Conservation (phyloP, 37 sponge, comb jelly and placozoan species). For the Crambe crambe region DNA sequence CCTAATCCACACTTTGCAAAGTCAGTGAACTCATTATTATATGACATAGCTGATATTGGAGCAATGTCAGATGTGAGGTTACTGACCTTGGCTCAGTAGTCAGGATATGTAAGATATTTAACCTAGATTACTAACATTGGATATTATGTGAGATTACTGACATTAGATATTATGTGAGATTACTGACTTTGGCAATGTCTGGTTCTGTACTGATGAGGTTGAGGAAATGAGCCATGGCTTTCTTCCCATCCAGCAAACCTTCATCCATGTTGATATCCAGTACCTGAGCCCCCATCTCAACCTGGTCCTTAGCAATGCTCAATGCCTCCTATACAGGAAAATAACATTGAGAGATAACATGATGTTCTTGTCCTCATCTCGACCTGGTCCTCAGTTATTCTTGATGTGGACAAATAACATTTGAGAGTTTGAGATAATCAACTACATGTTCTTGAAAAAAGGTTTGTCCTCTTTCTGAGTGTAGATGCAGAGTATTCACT, state of each 20-base stretch:
- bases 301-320: conserved; percentile 90
- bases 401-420: no score
- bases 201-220: conserved; percentile 93
- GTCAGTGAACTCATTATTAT: no score
- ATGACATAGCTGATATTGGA: no score
- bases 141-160: no score
- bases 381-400: conserved; percentile 92
- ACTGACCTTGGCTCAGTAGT: background rate
- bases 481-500: background rate
- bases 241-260: conserved; percentile 93
- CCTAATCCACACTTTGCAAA: no score
- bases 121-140: no score
- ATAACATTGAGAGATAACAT: background rate
- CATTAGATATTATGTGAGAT: no score
- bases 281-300: conserved; percentile 94
- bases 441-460: no score
- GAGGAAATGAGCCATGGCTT: conserved; percentile 84
- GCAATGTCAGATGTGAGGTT: no score
- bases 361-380: conserved; percentile 94
- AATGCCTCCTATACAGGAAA: conserved; percentile 76
- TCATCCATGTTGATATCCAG: conserved; percentile 99
- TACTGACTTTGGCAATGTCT: conserved; percentile 80
- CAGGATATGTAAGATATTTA: conserved; percentile 22
- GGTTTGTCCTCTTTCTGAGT: no score
- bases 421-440: background rate